phyloP scores from a whole-genome alignment of 2,797 vertebrate species.

The Chloroceryle amazona region DNA sequence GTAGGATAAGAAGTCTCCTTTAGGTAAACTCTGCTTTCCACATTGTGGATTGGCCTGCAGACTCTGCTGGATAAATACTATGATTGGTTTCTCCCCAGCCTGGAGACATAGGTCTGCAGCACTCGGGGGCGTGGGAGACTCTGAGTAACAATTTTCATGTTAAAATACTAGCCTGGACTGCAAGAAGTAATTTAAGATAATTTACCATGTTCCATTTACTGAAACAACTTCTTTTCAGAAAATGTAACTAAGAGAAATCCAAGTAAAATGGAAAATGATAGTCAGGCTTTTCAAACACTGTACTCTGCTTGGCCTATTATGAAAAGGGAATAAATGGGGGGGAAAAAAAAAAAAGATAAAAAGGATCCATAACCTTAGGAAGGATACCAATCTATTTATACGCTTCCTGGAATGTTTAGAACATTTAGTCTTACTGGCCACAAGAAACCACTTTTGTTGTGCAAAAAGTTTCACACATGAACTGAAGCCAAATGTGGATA shows the following conservation, averaged over 20 bases:
- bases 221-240: slow-evolving; percentile 55
- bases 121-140: neutral
- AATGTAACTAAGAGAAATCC: slow-evolving; percentile 34
- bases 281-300: neutral
- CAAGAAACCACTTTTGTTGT: slow-evolving; percentile 45
- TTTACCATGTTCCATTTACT: slow-evolving; percentile 62
- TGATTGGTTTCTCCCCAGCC: slow-evolving; percentile 10
- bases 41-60: slow-evolving; percentile 13
- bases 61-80: neutral
- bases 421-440: slow-evolving; percentile 39
- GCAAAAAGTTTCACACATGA: slow-evolving; percentile 53
- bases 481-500: neutral
- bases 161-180: slow-evolving; percentile 18
- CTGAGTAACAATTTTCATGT: slow-evolving; percentile 58
- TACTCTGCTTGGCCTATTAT: neutral
- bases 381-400: slow-evolving; percentile 32
- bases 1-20: neutral
- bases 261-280: slow-evolving; percentile 50
- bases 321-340: neutral
- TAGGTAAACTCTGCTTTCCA: slow-evolving; percentile 13
- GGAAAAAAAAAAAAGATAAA: neutral
- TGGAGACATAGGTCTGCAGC: slow-evolving; percentile 44
- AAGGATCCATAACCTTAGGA: neutral
- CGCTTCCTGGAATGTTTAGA: slow-evolving; percentile 49
- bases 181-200: slow-evolving; percentile 58